A percentile compares a stretch with the other conserved stretches of the same genome.
Conservation (phyloP, 1,140 invertebrate species). For the Idris sp. region DNA sequence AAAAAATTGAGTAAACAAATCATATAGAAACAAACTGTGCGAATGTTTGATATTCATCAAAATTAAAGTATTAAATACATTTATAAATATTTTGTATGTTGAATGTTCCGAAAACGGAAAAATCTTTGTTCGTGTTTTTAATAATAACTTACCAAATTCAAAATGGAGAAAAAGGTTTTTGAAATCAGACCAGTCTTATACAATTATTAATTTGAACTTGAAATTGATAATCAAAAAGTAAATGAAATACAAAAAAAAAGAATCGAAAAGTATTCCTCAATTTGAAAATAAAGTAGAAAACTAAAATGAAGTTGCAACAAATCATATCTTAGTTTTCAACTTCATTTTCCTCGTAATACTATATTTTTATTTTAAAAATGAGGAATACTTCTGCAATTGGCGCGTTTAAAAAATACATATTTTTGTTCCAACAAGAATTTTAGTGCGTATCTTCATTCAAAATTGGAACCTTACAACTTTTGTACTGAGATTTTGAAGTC, state of each 20-base stretch:
- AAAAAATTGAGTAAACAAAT: too few species aligned
- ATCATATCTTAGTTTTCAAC: too few species aligned
- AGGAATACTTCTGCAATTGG: conserved; percentile 19
- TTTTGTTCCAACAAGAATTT: conserved; percentile 8
- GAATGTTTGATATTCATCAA: too few species aligned
- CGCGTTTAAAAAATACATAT: conserved; percentile 40
- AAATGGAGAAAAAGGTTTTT: neutral
- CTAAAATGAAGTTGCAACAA: too few species aligned
- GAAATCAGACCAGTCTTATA: conserved; percentile 28
- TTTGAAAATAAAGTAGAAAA: too few species aligned
- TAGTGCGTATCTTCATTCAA: conserved; percentile 60
- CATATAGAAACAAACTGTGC: too few species aligned
- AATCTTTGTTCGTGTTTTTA: neutral
- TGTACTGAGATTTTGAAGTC: conserved; percentile 76
- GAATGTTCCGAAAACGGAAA: conserved; percentile 24
- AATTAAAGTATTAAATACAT: too few species aligned
- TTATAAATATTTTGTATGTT: neutral
- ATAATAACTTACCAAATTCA: too few species aligned
- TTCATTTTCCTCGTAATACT: too few species aligned
- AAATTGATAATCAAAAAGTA: neutral
- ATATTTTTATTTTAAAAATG: neutral
- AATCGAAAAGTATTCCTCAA: too few species aligned
- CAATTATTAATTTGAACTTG: conserved; percentile 11
- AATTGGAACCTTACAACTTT: conserved; percentile 69
- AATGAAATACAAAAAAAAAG: neutral